Base-by-base conservation (phyloP, 2,888 invertebrate genomes). In the Seira ritae region DNA sequence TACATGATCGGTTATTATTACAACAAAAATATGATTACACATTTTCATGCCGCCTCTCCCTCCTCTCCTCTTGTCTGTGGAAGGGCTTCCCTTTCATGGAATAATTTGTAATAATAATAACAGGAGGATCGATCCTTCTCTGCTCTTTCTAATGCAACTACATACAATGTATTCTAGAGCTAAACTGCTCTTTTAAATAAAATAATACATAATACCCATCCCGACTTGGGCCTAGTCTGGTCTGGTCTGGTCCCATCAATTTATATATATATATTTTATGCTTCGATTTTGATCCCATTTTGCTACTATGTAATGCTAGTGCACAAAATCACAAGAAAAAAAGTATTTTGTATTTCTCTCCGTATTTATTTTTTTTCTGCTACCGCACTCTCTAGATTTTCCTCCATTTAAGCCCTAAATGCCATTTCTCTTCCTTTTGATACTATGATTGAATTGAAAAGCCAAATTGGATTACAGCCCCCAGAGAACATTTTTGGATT, bases 401-500 rank as follows among this genome's bases (percentile, higher is more conserved):
- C 71, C 78, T 71, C 55, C 85, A 85, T 86, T 86, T 84, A 86
- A 85, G 84, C 84, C 81, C 83, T 84, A 82, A 83, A 80, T 83
- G 82, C 78, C 80, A 79, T 84, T 84, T 78, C 84, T 87, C 75
- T 84, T 84, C 69, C 75, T 76, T 79, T 87, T 88, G 87, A 87
- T 87, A 88, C 86, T 87, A 80, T 89, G 89, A 89, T 89, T 89
- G 89, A 89, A 89, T 89, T 89, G 89, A 89, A 89, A 88, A 89
- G 87, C 87, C 89, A 89, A 89, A 89, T 89, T 89, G 89, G 87
- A 89, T 89, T 89, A 89, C 88, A 89, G 86, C 88, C 89, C 88
- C 89, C 86, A 88, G 89, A 89, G 89, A 88, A 87, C 88, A 87
- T 89, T 89, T n/a, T n/a, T 87, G 80, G 85, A 83, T 86, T 88